Evolutionary conservation across 1,140 invertebrate species (phyloP), one percentile per base, ranked within the genome.

Genomic region (Orius insidiosus): DNA sequence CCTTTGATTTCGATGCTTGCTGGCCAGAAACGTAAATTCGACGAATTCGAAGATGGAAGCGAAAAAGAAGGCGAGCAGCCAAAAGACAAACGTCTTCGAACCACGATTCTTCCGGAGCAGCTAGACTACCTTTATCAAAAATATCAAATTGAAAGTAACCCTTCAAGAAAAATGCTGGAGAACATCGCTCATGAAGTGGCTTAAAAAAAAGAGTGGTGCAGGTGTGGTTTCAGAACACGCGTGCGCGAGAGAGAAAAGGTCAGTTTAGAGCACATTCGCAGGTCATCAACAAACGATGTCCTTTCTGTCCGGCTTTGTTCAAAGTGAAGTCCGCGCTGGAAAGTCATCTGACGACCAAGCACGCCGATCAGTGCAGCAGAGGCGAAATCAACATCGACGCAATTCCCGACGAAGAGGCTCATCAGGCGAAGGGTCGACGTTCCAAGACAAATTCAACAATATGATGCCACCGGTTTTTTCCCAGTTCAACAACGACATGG

Each of bases 41-140:
- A 84, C 32, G 80, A 84, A 49, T 78, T 74, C 55, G 78, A 81
- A 44, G 72, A 71, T 13, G 73, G 75, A 52, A 70, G 74, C 40
- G 76, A 69, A 16, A 60, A 66, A 18, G 75, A 79, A 50, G 62
- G 63, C 8, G 79, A 81, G 54, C 82, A 85, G 56, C 82, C 81
- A 1, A 84, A 90, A 63, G 90, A 95, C 58, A 98, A 98, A 62
- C 68, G 92, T 38, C 66, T 97, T 48, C 71, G 93, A 53, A 97
- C 94, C 4, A 97, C 92, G 3, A 98, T 97, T 58, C 71, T 95
- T 52, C 92, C 93, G 0, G 93, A 97, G 65, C 94, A 98, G 62
- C 65, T 97, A 42, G 93, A 97, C 59, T 97, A 93, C 60, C 68
- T 97, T 18, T 96, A 96, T 64, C 90, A 96, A 67, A 95, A 96